Evolutionary conservation across 2,797 vertebrate species (phyloP), one percentile per base, ranked within the genome.

Genomic region (Parauchenoglanis ngamensis): DNA sequence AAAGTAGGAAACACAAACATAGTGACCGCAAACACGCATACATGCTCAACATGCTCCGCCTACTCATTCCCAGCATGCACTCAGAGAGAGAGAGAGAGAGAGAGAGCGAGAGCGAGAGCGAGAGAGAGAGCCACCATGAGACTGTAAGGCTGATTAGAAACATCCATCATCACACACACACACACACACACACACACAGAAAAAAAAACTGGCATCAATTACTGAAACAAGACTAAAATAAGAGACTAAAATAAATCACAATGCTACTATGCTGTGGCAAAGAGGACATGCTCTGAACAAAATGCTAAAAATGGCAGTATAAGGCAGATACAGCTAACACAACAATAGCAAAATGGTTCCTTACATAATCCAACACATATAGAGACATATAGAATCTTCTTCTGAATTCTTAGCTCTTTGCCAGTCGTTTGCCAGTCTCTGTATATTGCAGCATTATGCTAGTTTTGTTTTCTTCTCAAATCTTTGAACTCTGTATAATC

Each of bases 111-210:
- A 68, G 11, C 10, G 21, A 61, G 21, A 72, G 28, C 21, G n/a
- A 68, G 11, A 19, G 21, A 57, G 56, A 59, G 78, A 65, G 28
- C 40, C 40, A 82, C 44, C 0, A 3, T 82, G 35, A 82, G 59
- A 49, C 23, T 46, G 21, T 46, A 82, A 49, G 61, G 65, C 80
- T 82, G 80, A 82, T 65, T 82, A 44, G 79, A 82, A 65, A n/a
- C 59, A 82, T 63, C 59, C 79, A 82, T 65, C 79, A 80, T 61
- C 76, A 57, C 0, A 17, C 11, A n/a, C 2, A 19, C 76, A 57
- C 0, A 17, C 11, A n/a, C 2, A 19, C 40, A 35, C 35, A 35
- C 35, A 35, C 31, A 31, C 31, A 31, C 1, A 44, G 35, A 4
- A 40, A 40, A 81, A 59, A 81, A 81, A 80, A 21, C 77, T 46